These are phyloP conservation scores for Ammospiza nelsoni DNA, from an alignment of 2,113 vertebrate genomes.

Conservation along the genomic window DNA sequence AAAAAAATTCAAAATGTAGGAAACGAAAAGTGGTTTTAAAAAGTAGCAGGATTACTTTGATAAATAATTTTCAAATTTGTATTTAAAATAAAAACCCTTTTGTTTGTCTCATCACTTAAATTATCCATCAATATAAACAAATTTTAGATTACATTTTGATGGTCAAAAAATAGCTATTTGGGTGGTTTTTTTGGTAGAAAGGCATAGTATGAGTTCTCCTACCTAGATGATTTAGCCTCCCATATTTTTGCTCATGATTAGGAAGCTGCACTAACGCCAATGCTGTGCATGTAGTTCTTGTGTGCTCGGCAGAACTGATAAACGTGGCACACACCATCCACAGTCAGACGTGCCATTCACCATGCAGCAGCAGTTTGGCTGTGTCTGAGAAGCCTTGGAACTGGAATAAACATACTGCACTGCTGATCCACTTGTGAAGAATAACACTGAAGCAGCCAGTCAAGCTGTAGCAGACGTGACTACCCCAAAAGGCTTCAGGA, in stretches of 20 bases:
- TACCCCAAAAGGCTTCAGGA: background rate
- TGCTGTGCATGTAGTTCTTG: background rate
- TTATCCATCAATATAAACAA: background rate
- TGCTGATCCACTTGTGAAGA: background rate
- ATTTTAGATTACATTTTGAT: background rate
- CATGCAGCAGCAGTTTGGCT: background rate
- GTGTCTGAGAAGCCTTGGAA: background rate
- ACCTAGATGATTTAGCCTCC: background rate
- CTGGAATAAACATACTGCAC: background rate
- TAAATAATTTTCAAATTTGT: background rate
- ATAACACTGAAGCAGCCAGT: background rate
- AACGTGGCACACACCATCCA: accelerated
- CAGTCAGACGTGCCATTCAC: background rate
- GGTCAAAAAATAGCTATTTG: background rate
- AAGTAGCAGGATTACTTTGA: background rate
- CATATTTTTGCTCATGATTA: background rate
- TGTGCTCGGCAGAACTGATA: accelerated
- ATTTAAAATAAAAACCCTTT: background rate
- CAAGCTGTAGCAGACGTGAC: background rate
- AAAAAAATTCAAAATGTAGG: background rate
- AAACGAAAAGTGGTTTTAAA: background rate
- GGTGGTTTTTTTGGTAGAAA: background rate
- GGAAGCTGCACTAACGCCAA: accelerated
- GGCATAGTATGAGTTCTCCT: background rate
- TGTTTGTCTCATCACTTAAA: background rate